Evolutionary conservation across 2,797 vertebrate genomes (phyloP).

Genomic region (Rhodeus uyekii): DNA sequence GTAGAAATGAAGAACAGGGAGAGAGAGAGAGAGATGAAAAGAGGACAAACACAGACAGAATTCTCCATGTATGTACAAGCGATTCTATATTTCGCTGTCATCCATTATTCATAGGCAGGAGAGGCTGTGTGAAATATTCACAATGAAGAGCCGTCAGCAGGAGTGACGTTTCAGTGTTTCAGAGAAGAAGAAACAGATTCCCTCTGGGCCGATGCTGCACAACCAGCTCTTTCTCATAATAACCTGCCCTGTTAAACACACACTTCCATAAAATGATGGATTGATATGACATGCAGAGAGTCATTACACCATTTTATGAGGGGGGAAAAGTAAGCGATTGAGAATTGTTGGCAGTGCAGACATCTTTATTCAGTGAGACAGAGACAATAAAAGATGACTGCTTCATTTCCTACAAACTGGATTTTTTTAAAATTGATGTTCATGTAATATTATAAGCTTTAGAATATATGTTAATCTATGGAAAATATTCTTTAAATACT

Average conservation of each 20-base stretch:
- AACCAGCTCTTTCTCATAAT: conserved; percentile 6
- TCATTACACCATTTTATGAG: conserved; percentile 75
- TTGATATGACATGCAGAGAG: conserved; percentile 79
- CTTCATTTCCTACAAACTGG: neutral
- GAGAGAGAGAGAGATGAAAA: conserved; percentile 38
- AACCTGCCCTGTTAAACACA: conserved; percentile 47
- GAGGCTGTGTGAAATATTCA: conserved; percentile 75
- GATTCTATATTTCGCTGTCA: conserved; percentile 70
- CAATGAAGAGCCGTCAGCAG: conserved; percentile 65
- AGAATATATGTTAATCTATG: neutral
- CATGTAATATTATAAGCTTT: neutral
- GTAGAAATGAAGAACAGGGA: conserved; percentile 36
- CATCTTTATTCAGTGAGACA: neutral
- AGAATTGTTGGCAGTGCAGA: conserved; percentile 54
- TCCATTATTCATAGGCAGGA: conserved; percentile 74
- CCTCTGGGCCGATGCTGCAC: conserved; percentile 5
- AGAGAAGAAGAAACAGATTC: conserved; percentile 21
- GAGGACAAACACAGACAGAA: conserved; percentile 30
- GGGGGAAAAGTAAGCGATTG: conserved; percentile 68
- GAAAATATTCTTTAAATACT: neutral
- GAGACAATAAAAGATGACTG: no score
- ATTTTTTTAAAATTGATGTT: neutral
- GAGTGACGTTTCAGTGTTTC: conserved; percentile 33
- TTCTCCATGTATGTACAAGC: conserved; percentile 72
- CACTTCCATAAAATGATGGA: conserved; percentile 74